Conservation (phyloP, 2,113 vertebrate genomes). For the Mixornis gularis region DNA sequence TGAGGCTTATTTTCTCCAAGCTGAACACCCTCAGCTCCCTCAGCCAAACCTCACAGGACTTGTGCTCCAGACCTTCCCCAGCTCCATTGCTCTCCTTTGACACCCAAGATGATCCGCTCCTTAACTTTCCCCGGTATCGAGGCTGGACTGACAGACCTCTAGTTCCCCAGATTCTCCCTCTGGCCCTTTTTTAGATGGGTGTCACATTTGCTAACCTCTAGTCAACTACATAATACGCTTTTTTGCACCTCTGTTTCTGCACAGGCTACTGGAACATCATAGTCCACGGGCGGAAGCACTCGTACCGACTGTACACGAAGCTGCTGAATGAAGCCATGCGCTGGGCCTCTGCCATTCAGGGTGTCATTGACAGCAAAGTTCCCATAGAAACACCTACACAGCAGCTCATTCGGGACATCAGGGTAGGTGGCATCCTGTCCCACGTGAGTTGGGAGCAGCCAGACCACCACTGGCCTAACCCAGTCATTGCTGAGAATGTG, state of each 20-base stretch:
- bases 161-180: neutral
- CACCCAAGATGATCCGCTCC: neutral
- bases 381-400: constrained; percentile 92
- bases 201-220: neutral
- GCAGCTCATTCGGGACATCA: constrained; percentile 90
- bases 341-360: constrained; percentile 87
- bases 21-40: neutral
- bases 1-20: neutral
- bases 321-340: constrained; percentile 88
- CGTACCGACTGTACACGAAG: constrained; percentile 86
- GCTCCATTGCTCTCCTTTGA: neutral
- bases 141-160: neutral
- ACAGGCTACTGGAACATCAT: constrained; percentile 91
- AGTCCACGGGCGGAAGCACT: constrained; percentile 87
- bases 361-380: constrained; percentile 88
- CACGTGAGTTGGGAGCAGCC: neutral
- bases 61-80: neutral
- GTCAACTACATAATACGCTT: neutral
- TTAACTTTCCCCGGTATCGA: accelerated
- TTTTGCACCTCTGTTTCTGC: neutral
- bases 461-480: neutral
- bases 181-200: neutral
- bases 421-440: constrained; percentile 64
- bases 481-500: neutral
- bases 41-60: neutral